Evolutionary conservation across 2,797 vertebrate genomes (phyloP).

Genomic region (Chelidonichthys spinosus): DNA sequence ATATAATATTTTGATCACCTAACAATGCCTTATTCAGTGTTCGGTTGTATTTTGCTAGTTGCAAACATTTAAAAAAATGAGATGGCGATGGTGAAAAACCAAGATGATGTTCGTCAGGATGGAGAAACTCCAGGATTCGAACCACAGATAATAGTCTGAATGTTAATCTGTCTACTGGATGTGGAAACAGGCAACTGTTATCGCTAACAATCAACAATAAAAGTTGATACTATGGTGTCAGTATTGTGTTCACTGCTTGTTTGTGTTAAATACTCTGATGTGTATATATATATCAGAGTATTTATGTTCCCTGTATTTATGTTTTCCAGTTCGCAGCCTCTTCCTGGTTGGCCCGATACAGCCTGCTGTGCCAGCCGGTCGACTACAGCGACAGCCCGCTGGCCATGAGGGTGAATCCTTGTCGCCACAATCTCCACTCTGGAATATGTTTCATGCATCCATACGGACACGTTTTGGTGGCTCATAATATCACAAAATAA

Average conservation of each 20-base stretch:
- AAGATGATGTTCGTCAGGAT: no score
- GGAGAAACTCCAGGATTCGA: no score
- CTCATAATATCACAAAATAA: no score
- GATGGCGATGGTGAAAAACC: no score
- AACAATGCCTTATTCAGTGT: no score
- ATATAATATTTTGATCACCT: no score
- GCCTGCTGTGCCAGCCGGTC: constrained; percentile 82
- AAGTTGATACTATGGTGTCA: not conserved
- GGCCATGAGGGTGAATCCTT: constrained; percentile 66
- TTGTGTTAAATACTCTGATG: not conserved
- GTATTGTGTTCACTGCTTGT: not conserved
- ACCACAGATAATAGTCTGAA: not conserved
- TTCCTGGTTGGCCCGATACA: constrained; percentile 78
- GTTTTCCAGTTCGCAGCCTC: constrained; percentile 81
- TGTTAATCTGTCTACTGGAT: not conserved
- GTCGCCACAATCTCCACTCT: not conserved
- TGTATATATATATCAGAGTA: not conserved
- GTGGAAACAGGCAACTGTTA: not conserved
- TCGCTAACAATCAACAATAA: not conserved
- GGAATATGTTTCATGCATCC: not conserved
- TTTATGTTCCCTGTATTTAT: not conserved
- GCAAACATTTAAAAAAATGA: no score
- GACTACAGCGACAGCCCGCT: constrained; percentile 77
- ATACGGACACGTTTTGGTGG: no score
- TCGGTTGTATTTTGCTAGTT: no score